Evolutionary conservation across 2,113 vertebrate genomes (phyloP).

Genomic region (Acrocephalus kingi): DNA sequence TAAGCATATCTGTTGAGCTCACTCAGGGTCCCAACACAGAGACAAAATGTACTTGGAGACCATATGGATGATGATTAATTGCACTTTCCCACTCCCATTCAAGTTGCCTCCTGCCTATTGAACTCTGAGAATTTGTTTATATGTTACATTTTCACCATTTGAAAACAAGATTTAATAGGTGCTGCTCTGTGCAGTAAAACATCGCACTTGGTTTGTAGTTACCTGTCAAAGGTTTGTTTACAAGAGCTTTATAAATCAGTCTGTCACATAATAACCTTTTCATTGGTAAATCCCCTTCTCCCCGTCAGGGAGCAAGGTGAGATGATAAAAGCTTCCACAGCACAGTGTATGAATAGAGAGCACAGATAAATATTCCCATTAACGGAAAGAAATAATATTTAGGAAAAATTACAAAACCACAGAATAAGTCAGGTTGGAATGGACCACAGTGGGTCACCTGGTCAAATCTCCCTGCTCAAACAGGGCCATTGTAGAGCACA

Average conservation of each 20-base stretch:
- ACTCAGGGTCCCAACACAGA: neutral
- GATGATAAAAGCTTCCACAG: neutral
- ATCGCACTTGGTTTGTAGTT: neutral
- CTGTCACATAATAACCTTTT: neutral
- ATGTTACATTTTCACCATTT: neutral
- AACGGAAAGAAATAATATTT: neutral
- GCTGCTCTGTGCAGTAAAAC: neutral
- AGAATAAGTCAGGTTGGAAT: neutral
- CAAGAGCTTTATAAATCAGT: neutral
- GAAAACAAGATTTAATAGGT: neutral
- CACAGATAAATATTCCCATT: neutral
- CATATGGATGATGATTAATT: neutral
- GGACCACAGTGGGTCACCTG: neutral
- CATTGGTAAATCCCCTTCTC: neutral
- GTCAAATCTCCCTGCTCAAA: neutral
- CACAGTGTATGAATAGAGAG: accelerated
- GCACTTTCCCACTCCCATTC: neutral
- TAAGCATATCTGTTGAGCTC: neutral
- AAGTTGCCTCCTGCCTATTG: neutral
- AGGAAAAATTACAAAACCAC: neutral
- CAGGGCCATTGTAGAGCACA: neutral
- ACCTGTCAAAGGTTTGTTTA: neutral
- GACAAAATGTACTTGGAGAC: neutral
- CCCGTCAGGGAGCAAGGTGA: neutral
- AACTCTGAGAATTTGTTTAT: neutral